phyloP scores from a whole-genome alignment of 2,797 vertebrate species.

The Dromococcyx pavoninus region DNA sequence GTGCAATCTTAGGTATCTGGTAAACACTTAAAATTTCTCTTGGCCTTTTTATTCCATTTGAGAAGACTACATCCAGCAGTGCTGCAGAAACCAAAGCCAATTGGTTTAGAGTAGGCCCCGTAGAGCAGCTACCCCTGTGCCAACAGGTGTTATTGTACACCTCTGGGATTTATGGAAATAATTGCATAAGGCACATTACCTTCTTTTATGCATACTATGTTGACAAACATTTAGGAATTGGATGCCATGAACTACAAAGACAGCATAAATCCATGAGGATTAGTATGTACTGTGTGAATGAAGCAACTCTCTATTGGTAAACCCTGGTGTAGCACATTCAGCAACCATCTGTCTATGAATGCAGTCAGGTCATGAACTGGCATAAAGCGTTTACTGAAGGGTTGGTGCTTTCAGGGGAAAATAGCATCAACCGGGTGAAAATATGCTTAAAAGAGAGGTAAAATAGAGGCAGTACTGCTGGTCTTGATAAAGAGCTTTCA shows the following conservation, averaged over 20 bases:
- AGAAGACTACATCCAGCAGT: neutral
- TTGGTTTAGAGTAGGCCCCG: neutral
- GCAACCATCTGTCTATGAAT: neutral
- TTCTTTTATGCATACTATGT: neutral
- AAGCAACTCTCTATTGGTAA: neutral
- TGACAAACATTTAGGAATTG: neutral
- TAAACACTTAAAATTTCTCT: neutral
- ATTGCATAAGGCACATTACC: neutral
- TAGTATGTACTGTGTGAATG: neutral
- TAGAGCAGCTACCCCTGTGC: neutral
- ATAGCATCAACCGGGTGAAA: neutral
- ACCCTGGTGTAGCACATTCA: fast-evolving
- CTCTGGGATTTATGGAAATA: neutral
- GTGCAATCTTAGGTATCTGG: neutral
- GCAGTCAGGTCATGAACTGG: neutral
- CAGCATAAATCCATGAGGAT: neutral
- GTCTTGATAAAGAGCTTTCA: neutral
- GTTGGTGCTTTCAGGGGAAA: neutral
- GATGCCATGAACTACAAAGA: neutral
- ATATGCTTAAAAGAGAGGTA: neutral
- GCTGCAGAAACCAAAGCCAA: neutral
- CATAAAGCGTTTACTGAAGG: neutral
- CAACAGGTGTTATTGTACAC: too few relatives aligned
- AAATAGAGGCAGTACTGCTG: neutral
- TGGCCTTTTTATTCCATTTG: neutral